phyloP scores from a whole-genome alignment of 2,797 vertebrate genomes.

The Chaetodon trifasciatus region DNA sequence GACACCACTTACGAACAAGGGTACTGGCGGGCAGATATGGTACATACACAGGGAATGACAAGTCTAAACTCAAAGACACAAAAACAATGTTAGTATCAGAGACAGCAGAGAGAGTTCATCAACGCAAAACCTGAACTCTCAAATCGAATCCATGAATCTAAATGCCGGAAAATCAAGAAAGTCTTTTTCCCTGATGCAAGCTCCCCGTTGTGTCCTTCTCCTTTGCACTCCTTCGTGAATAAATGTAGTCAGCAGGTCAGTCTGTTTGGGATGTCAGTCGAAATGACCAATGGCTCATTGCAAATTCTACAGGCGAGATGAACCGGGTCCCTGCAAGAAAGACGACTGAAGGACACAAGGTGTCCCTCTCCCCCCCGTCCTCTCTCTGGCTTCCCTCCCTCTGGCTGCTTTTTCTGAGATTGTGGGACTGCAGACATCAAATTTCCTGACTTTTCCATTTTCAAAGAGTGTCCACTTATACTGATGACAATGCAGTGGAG shows the following conservation, averaged over 20 bases:
- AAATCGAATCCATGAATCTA: constrained; percentile 35
- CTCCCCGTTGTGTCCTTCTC: constrained; percentile 29
- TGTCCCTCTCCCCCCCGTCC: constrained; percentile 34
- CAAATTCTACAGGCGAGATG: constrained; percentile 76
- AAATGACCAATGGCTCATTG: constrained; percentile 78
- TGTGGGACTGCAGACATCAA: constrained; percentile 60
- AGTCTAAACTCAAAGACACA: constrained; percentile 43
- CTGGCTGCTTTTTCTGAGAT: constrained; percentile 59
- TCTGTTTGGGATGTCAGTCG: constrained; percentile 70
- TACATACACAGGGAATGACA: constrained; percentile 26
- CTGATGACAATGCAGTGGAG: constrained; percentile 66
- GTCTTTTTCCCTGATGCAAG: constrained; percentile 14
- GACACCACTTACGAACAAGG: constrained; percentile 63
- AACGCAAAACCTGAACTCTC: constrained; percentile 18
- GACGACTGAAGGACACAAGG: constrained; percentile 71
- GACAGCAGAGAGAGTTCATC: constrained; percentile 14
- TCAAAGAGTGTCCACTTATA: constrained; percentile 67
- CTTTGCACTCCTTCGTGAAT: constrained; percentile 48
- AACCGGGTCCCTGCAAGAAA: constrained; percentile 57
- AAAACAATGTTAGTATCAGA: constrained; percentile 31
- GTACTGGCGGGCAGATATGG: constrained; percentile 39
- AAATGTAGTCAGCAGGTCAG: constrained; percentile 78
- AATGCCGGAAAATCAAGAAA: constrained; percentile 58
- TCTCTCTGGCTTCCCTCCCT: constrained; percentile 16
- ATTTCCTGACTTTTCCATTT: constrained; percentile 69